Base-by-base conservation (phyloP, 2,113 vertebrate genomes). In the Marmota flaviventris region DNA sequence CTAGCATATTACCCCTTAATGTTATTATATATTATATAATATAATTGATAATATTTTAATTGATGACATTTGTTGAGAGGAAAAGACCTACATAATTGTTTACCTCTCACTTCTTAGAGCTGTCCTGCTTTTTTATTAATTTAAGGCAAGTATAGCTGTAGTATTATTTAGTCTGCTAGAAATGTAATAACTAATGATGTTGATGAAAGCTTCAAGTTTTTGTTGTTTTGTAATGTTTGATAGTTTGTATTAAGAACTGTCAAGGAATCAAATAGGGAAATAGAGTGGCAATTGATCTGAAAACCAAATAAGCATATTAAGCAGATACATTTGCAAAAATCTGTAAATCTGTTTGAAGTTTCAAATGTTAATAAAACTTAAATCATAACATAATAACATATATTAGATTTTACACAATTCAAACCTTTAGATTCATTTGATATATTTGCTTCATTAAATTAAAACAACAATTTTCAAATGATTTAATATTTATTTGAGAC, bases 401-500 rank as follows among this genome's bases (percentile, higher is more conserved):
- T 39, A 37, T 58, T 81, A 70, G 37, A 51, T 53, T 67, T 48
- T 73, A 77, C 20, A 70, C 53, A 91, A 92, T 76, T 89, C 25
- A 73, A 75, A 79, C 48, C 27, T 86, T 89, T 91, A 86, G 51
- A 72, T 34, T 82, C 32, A 69, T 84, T 90, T 89, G 25, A 8
- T 61, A 8, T 72, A 70, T 8, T 70, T 89, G 20, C 10, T 2
- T 85, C 18, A 83, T 82, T 45, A 81, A 95, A 92, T 70, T 70
- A 75, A 91, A 84, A 58, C 37, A 84, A 56, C 27, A 81, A 12
- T 51, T 56, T 20, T 89, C 53, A 70, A 53, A 81, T 6, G 48
- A 9, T 73, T 94, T 76, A 48, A 72, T 70, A 8, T 85, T 95
- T 85, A 51, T 93, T 87, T 78, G 67, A 69, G 67, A 92, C 75